These are phyloP conservation scores for Lasiurus borealis DNA, from an alignment of 2,113 vertebrate genomes.

Conservation along the genomic window DNA sequence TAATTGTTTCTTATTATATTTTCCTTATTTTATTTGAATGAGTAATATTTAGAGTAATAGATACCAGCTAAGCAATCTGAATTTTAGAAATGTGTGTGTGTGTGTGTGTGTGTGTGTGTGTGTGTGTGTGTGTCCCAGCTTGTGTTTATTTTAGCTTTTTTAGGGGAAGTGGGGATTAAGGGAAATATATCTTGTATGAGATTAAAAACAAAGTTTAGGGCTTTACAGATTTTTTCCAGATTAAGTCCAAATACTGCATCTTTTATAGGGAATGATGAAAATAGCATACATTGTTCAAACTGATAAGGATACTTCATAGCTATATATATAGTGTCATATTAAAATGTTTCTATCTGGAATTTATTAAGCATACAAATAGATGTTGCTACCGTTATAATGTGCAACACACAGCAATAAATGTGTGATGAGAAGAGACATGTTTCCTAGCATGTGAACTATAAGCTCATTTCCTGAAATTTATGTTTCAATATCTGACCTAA, in stretches of 20 bases:
- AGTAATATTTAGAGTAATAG: constrained; percentile 74
- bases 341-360: constrained; percentile 33
- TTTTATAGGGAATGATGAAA: constrained; percentile 69
- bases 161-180: background rate
- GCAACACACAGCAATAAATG: constrained; percentile 69
- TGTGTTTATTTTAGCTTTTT: constrained; percentile 52
- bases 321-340: constrained; percentile 33
- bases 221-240: constrained; percentile 63
- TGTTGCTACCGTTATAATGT: constrained; percentile 55
- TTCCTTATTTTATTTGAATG: constrained; percentile 78
- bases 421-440: constrained; percentile 70
- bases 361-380: constrained; percentile 46
- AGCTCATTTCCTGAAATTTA: constrained; percentile 67
- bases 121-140: background rate
- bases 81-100: constrained; percentile 65
- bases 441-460: constrained; percentile 71
- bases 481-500: constrained; percentile 71
- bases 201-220: constrained; percentile 69
- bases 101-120: background rate
- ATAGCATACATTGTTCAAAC: constrained; percentile 22
- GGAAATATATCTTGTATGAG: constrained; percentile 59
- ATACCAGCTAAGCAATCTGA: constrained; percentile 72
- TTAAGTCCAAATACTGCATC: constrained; percentile 45
- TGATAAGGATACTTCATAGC: constrained; percentile 19
- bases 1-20: constrained; percentile 81